Evolutionary conservation across 2,113 vertebrate genomes (phyloP).

Genomic region (Neogobius melanostomus): DNA sequence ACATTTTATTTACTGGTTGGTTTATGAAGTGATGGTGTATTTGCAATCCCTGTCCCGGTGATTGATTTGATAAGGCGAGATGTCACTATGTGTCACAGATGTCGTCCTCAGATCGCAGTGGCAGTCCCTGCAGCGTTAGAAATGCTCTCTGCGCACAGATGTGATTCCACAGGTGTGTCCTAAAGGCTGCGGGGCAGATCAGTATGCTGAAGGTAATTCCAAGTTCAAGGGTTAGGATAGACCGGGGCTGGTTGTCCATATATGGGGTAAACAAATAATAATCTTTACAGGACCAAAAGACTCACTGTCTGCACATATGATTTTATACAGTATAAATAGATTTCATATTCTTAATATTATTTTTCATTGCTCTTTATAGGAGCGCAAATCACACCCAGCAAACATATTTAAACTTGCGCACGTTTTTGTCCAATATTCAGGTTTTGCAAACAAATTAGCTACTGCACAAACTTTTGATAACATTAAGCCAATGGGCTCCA

Average conservation of each 20-base stretch:
- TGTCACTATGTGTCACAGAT: slow-evolving; percentile 30
- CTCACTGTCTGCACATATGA: too few species aligned
- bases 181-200: slow-evolving; percentile 28
- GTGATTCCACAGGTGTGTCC: slow-evolving; percentile 51
- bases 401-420: too few species aligned
- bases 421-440: too few species aligned
- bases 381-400: too few species aligned
- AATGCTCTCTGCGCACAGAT: slow-evolving; percentile 43
- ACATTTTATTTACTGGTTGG: not conserved
- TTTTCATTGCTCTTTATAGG: too few species aligned
- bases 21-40: not conserved
- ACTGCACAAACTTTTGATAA: not conserved
- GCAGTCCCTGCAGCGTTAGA: slow-evolving; percentile 34
- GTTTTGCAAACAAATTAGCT: too few species aligned
- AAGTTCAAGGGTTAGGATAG: slow-evolving; percentile 5
- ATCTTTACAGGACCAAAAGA: too few species aligned
- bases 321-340: too few species aligned
- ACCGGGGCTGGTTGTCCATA: too few species aligned
- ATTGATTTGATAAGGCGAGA: slow-evolving; percentile 22
- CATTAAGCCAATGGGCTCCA: too few species aligned
- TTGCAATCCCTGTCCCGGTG: not conserved
- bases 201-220: slow-evolving; percentile 28
- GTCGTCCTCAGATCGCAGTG: slow-evolving; percentile 29
- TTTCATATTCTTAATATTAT: too few species aligned
- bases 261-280: too few species aligned